Base-by-base conservation (phyloP, 1,140 invertebrate species). In the Oryzaephilus surinamensis region DNA sequence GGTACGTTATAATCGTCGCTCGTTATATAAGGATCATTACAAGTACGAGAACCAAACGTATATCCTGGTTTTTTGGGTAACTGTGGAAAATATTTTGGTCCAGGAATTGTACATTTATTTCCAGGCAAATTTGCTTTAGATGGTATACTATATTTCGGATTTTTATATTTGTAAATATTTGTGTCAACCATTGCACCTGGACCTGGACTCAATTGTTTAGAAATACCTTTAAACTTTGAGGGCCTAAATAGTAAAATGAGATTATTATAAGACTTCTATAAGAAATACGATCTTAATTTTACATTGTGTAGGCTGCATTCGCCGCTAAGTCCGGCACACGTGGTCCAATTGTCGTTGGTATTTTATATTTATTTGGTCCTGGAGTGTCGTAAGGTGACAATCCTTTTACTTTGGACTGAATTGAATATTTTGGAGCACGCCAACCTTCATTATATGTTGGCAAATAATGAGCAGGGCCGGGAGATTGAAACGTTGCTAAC, bases 341-440 rank as follows among this genome's bases (percentile, higher is more conserved):
- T 1, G 66, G 51, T 6, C 60, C 60, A 4, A 62, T 14, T 2
- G 48, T 65, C 39, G 50, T 68, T 40, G 43, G 66, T 33, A 60
- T 41, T 16, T 46, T 63, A 58, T 77, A 77, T n/a, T 71, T 70
- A 58, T 73, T 74, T 3, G 74, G 72, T n/a, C 71, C 75, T 3
- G 74, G 74, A 4, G 70, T 69, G 1, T 55, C 37, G 3, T 60
- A 42, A 34, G 8, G 34, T 32, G 35, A 38, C 32, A 36, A 28
- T 8, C 14, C 12, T 19, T 21, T 17, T 6, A 11, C 10, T 41
- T 31, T 61, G 2, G 61, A 57, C 6, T 65, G 67, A 58, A 77
- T 70, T 0, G 68, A 70, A 51, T 73, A 76, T 1, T 58, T 58
- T 2, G 72, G 70, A 5, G 74, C 57, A 44, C 63, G 56, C 1